These are phyloP conservation scores for Mastomys natalensis DNA, from an alignment of 2,113 vertebrate species.

Conservation along the genomic window DNA sequence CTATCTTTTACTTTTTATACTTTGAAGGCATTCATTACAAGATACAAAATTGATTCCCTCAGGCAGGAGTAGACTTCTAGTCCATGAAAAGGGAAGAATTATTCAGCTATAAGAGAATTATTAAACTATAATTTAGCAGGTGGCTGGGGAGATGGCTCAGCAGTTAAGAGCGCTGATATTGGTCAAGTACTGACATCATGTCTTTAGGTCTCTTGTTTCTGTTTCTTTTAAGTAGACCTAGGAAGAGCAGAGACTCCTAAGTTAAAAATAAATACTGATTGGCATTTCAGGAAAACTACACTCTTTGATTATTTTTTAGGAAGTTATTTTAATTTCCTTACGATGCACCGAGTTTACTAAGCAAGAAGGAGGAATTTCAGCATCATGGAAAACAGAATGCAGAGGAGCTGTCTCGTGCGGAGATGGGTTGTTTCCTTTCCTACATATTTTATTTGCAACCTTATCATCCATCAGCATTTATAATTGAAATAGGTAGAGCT, in stretches of 20 bases:
- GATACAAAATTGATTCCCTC: background rate
- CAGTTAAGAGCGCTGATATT: background rate
- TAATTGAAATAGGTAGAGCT: constrained; percentile 40
- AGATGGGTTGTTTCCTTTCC: constrained; percentile 15
- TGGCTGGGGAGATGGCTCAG: background rate
- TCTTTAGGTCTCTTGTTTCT: constrained; percentile 10
- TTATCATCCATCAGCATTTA: constrained; percentile 45
- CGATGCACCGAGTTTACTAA: background rate
- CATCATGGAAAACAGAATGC: background rate
- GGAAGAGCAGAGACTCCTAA: background rate
- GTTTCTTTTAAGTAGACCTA: background rate
- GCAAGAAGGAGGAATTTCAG: background rate
- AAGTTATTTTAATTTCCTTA: constrained; percentile 42
- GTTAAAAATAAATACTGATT: constrained; percentile 2
- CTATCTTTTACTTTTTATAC: background rate
- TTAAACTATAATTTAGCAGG: background rate
- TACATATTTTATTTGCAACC: constrained; percentile 30
- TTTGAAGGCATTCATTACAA: constrained; percentile 25
- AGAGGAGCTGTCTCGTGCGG: background rate
- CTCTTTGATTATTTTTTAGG: background rate
- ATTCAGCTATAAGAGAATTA: constrained; percentile 7
- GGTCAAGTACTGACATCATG: background rate
- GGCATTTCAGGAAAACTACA: constrained; percentile 29
- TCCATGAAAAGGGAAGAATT: background rate
- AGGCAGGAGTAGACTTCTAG: background rate